A percentile compares a stretch with the other conserved stretches of the same genome.
Conservation (phyloP, 2,888 invertebrate species). For the Cantharis flavilabris region DNA sequence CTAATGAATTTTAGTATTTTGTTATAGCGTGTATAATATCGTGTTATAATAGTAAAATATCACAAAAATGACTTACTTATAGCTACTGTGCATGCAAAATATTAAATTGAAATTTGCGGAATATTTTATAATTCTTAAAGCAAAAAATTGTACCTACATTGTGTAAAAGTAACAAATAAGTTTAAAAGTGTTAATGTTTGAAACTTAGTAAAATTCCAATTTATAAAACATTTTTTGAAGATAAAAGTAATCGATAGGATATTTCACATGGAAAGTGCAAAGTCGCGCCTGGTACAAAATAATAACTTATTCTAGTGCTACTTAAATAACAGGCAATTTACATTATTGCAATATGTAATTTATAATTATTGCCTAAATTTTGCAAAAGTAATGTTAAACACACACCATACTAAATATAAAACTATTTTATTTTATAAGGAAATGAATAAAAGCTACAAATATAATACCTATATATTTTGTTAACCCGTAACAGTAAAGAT, state of each 20-base stretch:
- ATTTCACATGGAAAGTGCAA: conserved; percentile 19
- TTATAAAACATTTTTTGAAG: background rate
- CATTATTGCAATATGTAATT: conserved; percentile 20
- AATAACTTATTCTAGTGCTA: conserved; percentile 32
- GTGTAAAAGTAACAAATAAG: background rate
- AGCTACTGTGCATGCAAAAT: background rate
- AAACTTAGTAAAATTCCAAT: conserved; percentile 10
- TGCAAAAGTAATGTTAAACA: background rate
- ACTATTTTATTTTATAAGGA: background rate
- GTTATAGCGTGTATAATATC: background rate
- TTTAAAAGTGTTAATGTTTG: background rate
- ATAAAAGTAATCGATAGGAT: conserved; percentile 22
- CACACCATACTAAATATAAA: background rate
- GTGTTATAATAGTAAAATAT: background rate
- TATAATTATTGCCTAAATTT: conserved; percentile 8
- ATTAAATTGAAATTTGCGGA: background rate
- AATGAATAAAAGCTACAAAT: background rate
- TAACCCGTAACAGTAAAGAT: background rate
- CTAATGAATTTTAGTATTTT: background rate
- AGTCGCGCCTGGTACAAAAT: conserved; percentile 33
- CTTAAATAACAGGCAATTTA: conserved; percentile 32
- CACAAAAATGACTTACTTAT: background rate
- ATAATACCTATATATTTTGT: too few relatives aligned
- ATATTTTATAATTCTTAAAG: background rate
- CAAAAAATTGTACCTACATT: background rate